Conservation (phyloP, 2,888 invertebrate genomes). For the Drosophila greeni region DNA sequence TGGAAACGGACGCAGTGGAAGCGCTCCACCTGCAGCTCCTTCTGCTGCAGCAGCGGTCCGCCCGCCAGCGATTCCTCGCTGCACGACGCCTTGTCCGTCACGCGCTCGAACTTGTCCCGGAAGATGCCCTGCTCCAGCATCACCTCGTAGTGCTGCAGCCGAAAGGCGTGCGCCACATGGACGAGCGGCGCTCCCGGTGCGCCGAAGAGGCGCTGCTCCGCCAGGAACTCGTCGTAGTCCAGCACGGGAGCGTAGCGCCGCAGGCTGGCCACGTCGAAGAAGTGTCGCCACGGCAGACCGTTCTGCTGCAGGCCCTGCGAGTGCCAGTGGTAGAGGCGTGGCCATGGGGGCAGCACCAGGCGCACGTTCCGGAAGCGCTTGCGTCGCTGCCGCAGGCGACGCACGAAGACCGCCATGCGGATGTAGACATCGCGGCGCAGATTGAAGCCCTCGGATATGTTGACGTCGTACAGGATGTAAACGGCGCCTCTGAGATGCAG, state of each 20-base stretch:
- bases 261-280: slow-evolving; percentile 91
- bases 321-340: slow-evolving; percentile 93
- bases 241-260: slow-evolving; percentile 86
- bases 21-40: slow-evolving; percentile 83
- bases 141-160: slow-evolving; percentile 90
- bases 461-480: slow-evolving; percentile 94
- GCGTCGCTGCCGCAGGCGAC: slow-evolving; percentile 82
- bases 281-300: slow-evolving; percentile 87
- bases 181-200: slow-evolving; percentile 68
- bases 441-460: slow-evolving; percentile 98
- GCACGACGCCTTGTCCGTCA: slow-evolving; percentile 51
- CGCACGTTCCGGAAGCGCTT: slow-evolving; percentile 80
- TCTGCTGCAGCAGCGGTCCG: slow-evolving; percentile 86
- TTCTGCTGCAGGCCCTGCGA: slow-evolving; percentile 81
- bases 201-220: slow-evolving; percentile 80
- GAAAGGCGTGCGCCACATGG: slow-evolving; percentile 86
- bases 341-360: slow-evolving; percentile 95
- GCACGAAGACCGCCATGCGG: slow-evolving; percentile 90
- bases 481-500: slow-evolving; percentile 58
- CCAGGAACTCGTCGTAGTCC: slow-evolving; percentile 90
- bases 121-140: slow-evolving; percentile 91
- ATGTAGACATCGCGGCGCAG: slow-evolving; percentile 97
- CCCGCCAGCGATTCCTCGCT: slow-evolving; percentile 63
- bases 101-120: slow-evolving; percentile 88
- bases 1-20: slow-evolving; percentile 88